phyloP scores from a whole-genome alignment of 2,888 invertebrate genomes.

The Gymnoscelis rufifasciata region DNA sequence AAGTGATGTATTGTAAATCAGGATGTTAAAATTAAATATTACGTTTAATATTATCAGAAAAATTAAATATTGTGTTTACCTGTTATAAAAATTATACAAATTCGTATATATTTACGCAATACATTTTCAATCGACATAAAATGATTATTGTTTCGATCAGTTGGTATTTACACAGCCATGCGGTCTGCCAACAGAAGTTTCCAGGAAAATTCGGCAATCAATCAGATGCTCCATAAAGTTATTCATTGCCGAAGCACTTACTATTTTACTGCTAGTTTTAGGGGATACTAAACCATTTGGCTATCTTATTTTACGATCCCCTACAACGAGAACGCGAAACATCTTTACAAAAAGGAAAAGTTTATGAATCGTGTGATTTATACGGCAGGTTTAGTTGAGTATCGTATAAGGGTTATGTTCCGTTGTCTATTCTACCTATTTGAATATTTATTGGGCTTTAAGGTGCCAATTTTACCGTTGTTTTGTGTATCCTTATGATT shows the following conservation, averaged over 20 bases:
- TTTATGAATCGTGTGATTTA: constrained; percentile 54
- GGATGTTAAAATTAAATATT: no score
- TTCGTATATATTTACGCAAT: no score
- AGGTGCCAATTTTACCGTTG: background rate
- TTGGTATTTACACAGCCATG: background rate
- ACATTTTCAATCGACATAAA: no score
- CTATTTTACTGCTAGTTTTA: constrained; percentile 68
- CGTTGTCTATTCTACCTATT: constrained; percentile 8
- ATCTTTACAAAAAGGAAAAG: constrained; percentile 52
- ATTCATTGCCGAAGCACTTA: constrained; percentile 63
- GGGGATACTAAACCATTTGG: constrained; percentile 66
- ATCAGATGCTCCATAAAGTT: constrained; percentile 67
- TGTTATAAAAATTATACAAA: no score
- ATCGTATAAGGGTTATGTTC: constrained; percentile 20
- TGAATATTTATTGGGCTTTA: constrained; percentile 12
- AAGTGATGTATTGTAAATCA: no score
- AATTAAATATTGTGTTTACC: no score
- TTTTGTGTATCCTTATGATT: no score
- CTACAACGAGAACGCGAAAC: constrained; percentile 46
- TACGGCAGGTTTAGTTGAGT: constrained; percentile 24
- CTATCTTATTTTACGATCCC: constrained; percentile 67
- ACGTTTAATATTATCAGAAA: no score
- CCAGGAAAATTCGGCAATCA: constrained; percentile 57
- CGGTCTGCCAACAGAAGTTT: constrained; percentile 7
- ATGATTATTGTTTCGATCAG: background rate